Conservation (phyloP, 2,888 invertebrate species). For the Tenthredo livida region DNA sequence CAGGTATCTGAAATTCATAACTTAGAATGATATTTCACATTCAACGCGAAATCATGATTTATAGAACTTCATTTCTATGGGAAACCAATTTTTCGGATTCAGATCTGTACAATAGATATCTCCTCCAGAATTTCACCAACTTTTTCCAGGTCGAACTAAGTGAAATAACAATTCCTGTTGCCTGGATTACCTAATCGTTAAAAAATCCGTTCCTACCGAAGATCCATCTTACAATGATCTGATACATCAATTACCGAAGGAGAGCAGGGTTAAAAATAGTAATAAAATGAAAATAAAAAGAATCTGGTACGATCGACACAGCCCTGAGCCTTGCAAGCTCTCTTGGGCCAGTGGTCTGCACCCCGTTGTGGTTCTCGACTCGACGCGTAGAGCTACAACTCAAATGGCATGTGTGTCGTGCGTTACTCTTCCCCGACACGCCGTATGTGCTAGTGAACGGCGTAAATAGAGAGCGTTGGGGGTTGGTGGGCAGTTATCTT, state of each 20-base stretch:
- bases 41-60: not conserved
- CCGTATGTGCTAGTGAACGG: conserved; percentile 40
- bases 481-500: conserved; percentile 41
- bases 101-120: not conserved
- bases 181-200: not conserved
- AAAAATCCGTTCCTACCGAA: not conserved
- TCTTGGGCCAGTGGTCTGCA: not conserved
- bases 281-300: not conserved
- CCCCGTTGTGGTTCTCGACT: conserved; percentile 13
- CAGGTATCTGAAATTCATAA: not conserved
- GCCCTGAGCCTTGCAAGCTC: not conserved
- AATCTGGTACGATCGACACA: not conserved
- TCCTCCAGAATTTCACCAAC: too few species aligned
- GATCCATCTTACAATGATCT: not conserved
- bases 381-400: conserved; percentile 55
- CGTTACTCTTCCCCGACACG: conserved; percentile 65
- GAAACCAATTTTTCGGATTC: not conserved
- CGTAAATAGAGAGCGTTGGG: conserved; percentile 37
- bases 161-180: not conserved
- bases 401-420: conserved; percentile 68
- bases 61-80: not conserved
- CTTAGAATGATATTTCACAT: not conserved
- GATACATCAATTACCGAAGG: not conserved
- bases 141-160: not conserved
- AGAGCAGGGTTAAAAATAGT: too few species aligned